phyloP scores from a whole-genome alignment of 2,888 invertebrate species.

The Orgyia antiqua region DNA sequence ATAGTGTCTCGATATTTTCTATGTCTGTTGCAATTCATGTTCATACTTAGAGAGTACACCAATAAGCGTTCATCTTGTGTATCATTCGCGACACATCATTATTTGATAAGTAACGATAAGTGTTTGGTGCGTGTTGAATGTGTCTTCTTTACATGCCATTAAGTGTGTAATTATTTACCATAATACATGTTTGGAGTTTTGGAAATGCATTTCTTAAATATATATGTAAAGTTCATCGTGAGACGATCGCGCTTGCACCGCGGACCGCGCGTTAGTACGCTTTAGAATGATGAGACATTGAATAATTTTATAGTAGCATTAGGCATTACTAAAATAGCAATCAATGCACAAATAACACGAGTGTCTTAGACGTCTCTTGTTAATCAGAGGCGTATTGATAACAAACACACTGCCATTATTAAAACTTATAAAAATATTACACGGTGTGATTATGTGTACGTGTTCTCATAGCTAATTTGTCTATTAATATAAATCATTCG shows the following conservation, averaged over 20 bases:
- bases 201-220: constrained; percentile 72
- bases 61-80: constrained; percentile 6
- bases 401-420: constrained; percentile 71
- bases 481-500: constrained; percentile 30
- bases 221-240: constrained; percentile 58
- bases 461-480: constrained; percentile 40
- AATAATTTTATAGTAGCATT: constrained; percentile 57
- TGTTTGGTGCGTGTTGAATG: constrained; percentile 67
- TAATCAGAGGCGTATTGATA: constrained; percentile 45
- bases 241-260: constrained; percentile 67
- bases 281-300: constrained; percentile 35
- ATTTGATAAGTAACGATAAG: constrained; percentile 28
- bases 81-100: not conserved
- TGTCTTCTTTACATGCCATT: constrained; percentile 70
- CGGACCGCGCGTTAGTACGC: constrained; percentile 68
- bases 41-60: constrained; percentile 24
- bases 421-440: constrained; percentile 41
- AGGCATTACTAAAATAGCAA: constrained; percentile 52
- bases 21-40: constrained; percentile 23
- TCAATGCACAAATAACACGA: constrained; percentile 68
- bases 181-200: constrained; percentile 61
- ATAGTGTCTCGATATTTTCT: constrained; percentile 44
- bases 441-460: constrained; percentile 53
- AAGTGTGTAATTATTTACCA: constrained; percentile 60
- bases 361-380: constrained; percentile 55